Base-by-base conservation (phyloP, 2,797 vertebrate genomes). In the Pangasius djambal region DNA sequence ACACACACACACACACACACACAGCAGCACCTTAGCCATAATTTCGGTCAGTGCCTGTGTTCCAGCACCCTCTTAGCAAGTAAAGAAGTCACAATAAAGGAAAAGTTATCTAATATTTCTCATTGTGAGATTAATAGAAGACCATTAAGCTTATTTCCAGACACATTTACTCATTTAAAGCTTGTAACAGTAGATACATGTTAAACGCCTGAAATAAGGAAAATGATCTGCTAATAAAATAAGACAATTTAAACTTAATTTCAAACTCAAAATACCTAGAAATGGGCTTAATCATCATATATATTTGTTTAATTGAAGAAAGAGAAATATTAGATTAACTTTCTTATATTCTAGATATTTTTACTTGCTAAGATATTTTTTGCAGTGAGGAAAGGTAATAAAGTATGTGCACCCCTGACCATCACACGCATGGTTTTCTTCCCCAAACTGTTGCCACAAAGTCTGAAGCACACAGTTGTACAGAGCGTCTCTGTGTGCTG, bases 1-100 rank as follows among this genome's bases (percentile, higher is more conserved):
- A 75, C 50, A 89, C 59, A 70, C 83, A 89, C 31, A 85, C 83
- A 72, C 82, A 83, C 57, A 67, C 82, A 83, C 34, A 83, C 37
- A 81, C 28, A 81, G 37, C 37, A 40, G 15, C 18, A 87, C 18
- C 48, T 89, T 82, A 88, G 52, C 25, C 25, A 40, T 9, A 25
- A 22, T 37, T 34, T 37, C 28, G 16, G 1, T 70, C 25, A 75
- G 72, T 75, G 40, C 8, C 48, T 77, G 25, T 52, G 20, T 28
- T 75, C 16, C 34, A 70, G 67, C 15, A 4, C 18, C 4, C 4
- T 70, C 15, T 69, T 69, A 34, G 65, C 65, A 69, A 69, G 20
- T 69, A 69, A 72, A 37, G 67, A 13, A 1, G 12, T 48, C 44
- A 72, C 18, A 52, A 52, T 48, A 48, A 50, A 37, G 15, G 28